Evolutionary conservation across 2,888 invertebrate genomes (phyloP), one percentile per base, ranked within the genome.

Genomic region (Drosophila robusta): DNA sequence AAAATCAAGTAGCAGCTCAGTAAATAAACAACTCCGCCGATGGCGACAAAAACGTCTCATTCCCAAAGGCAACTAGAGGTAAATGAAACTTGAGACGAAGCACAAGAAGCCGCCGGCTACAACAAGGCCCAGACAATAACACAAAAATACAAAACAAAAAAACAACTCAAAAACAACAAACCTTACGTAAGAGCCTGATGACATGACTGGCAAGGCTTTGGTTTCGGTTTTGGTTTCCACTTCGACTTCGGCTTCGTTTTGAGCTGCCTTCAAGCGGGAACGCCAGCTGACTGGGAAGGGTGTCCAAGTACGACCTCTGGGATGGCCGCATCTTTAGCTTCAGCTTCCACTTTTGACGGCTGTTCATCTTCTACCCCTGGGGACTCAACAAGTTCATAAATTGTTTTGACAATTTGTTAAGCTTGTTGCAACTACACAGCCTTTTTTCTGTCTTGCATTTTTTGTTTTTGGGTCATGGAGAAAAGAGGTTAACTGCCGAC

Each of bases 181-280:
- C n/a, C 58, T 87, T 87, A 84, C 76, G 75, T 76, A 87, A 82
- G 70, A 64, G 61, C 9, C 52, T 63, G 54, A 69, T 80, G 73
- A 80, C 75, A 75, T 81, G 82, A 81, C 85, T 84, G 78, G 81
- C 82, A 84, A 84, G 81, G 81, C 84, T 80, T 75, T 64, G 29
- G 22, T 16, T 46, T 54, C 49, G 8, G 32, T 32, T 38, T 64
- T 26, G 14, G 16, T 29, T 56, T 26, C 32, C 32, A 36, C 26
- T 16, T 41, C 18, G 16, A 24, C 39, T 26, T 57, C 34, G 24
- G 22, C 55, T 44, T 52, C 16, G 22, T 18, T 18, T 26, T 9
- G 32, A 18, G 24, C 46, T 38, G 22, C 38, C 18, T 14, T 44
- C 36, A 50, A 50, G 11, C 14, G 16, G 16, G 32, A 18, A 46